Evolutionary conservation across 2,113 vertebrate genomes (phyloP).

Genomic region (Scopus umbretta): DNA sequence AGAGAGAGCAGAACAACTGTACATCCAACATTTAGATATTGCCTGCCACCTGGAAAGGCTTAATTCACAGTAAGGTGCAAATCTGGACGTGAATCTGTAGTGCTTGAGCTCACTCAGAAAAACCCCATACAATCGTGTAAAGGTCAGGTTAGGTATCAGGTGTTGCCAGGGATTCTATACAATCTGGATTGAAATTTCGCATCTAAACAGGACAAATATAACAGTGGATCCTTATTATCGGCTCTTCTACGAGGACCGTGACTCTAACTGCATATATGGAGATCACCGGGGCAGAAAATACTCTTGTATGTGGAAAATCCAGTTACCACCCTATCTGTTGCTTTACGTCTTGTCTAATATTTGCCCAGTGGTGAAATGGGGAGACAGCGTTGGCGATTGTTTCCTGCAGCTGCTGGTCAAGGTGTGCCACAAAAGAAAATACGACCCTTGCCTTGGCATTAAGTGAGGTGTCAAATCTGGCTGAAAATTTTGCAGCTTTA

Average conservation of each 20-base stretch:
- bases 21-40: background rate
- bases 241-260: background rate
- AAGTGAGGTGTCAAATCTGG: background rate
- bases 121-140: background rate
- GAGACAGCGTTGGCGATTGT: background rate
- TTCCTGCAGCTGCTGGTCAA: background rate
- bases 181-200: background rate
- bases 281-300: background rate
- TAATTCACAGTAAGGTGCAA: background rate
- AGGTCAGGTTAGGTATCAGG: background rate
- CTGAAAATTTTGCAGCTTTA: background rate
- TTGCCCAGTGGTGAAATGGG: background rate
- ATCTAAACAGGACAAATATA: background rate
- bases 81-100: background rate
- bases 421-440: background rate
- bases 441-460: background rate
- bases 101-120: background rate
- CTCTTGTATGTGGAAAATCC: background rate
- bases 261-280: background rate
- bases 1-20: background rate
- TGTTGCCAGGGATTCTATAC: background rate
- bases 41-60: background rate
- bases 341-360: background rate
- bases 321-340: background rate
- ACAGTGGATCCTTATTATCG: background rate